Evolutionary conservation across 2,888 invertebrate species (phyloP).

Genomic region (Diarsia mendica): DNA sequence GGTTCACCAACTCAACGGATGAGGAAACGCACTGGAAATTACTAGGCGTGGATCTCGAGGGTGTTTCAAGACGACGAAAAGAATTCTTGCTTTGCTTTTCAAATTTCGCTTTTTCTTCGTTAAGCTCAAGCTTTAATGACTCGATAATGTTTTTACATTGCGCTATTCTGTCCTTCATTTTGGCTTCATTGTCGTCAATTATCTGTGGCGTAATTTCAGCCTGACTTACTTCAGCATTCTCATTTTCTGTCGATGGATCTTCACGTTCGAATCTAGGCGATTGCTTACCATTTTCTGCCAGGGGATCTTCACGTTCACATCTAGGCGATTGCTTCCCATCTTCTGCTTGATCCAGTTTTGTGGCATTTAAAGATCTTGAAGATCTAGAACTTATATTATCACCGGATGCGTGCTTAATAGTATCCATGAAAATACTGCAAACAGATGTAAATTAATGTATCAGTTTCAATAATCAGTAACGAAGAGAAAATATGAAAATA

Average conservation of each 20-base stretch:
- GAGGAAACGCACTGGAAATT: conserved; percentile 59
- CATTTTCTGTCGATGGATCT: conserved; percentile 28
- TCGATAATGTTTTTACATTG: conserved; percentile 84
- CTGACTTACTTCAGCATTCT: conserved; percentile 39
- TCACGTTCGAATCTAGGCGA: conserved; percentile 30
- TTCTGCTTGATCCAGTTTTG: conserved; percentile 33
- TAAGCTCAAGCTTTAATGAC: conserved; percentile 82
- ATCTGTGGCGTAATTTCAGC: conserved; percentile 70
- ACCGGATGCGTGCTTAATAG: conserved; percentile 74
- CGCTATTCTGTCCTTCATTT: conserved; percentile 82
- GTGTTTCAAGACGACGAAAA: conserved; percentile 42
- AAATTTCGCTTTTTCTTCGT: conserved; percentile 82
- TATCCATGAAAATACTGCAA: conserved; percentile 69
- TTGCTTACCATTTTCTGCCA: conserved; percentile 39
- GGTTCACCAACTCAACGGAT: conserved; percentile 57
- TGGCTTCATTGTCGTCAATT: conserved; percentile 79
- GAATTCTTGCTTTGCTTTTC: conserved; percentile 72
- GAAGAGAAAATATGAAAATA: conserved; percentile 29
- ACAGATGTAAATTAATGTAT: conserved; percentile 15
- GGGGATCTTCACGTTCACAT: conserved; percentile 42
- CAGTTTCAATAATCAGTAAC: conserved; percentile 4
- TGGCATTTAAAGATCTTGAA: conserved; percentile 53
- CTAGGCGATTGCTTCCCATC: conserved; percentile 43
- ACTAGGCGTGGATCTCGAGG: conserved; percentile 38
- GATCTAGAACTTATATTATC: conserved; percentile 71